Conservation (phyloP, 2,888 invertebrate genomes). For the Patella caerulea region DNA sequence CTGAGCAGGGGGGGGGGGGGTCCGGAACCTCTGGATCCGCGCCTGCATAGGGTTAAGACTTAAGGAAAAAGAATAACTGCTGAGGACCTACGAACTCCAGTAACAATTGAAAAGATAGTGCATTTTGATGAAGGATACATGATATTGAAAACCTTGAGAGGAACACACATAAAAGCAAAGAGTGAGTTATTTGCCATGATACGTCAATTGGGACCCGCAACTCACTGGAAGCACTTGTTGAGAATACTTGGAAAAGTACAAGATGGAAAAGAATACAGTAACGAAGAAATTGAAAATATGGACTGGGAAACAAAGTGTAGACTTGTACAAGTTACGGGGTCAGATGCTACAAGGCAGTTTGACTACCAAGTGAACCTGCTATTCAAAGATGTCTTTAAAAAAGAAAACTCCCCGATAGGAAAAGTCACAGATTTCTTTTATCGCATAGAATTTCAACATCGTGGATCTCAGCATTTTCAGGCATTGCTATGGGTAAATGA, state of each 20-base stretch:
- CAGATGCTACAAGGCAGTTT: conserved; percentile 46
- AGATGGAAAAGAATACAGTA: conserved; percentile 27
- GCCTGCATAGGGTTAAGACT: too few relatives aligned
- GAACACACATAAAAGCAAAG: conserved; percentile 14
- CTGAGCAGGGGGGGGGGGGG: too few relatives aligned
- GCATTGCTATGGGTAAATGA: conserved; percentile 40
- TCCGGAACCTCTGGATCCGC: too few relatives aligned
- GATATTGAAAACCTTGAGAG: conserved; percentile 27
- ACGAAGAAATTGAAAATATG: conserved; percentile 24
- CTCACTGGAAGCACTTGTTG: conserved; percentile 25
- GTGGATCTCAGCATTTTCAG: conserved; percentile 49
- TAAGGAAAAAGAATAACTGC: not conserved
- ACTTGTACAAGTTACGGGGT: conserved; percentile 47
- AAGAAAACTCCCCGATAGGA: conserved; percentile 35
- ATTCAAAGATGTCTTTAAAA: conserved; percentile 26
- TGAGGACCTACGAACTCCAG: not conserved
- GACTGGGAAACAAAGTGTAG: conserved; percentile 40
- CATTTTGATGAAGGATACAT: conserved; percentile 24
- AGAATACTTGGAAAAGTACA: conserved; percentile 20
- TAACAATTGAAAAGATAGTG: not conserved
- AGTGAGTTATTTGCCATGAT: conserved; percentile 41
- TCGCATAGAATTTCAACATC: conserved; percentile 46
- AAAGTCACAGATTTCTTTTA: conserved; percentile 41
- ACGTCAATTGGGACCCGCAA: conserved; percentile 39
- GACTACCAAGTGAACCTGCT: conserved; percentile 41